These are phyloP conservation scores for Ceratoteleas bidentatus DNA, from an alignment of 1,140 invertebrate genomes.

Conservation along the genomic window DNA sequence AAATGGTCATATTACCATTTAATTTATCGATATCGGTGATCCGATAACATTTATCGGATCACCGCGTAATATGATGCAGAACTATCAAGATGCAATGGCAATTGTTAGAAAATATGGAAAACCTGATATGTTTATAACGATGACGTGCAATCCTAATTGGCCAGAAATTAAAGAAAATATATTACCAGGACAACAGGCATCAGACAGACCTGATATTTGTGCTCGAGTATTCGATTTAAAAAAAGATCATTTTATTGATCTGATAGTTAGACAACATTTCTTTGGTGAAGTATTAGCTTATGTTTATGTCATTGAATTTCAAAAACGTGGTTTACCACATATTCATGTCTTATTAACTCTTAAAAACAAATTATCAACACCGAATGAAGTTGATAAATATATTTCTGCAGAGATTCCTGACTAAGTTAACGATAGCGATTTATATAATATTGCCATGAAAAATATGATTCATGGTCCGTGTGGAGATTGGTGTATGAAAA, in stretches of 20 bases:
- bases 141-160: conserved; percentile 8
- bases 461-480: conserved; percentile 52
- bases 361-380: conserved; percentile 49
- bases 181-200: conserved; percentile 7
- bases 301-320: not conserved
- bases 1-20: too few relatives aligned
- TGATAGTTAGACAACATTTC: too few relatives aligned
- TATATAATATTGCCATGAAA: conserved; percentile 40
- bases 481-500: not conserved
- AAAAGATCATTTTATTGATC: too few relatives aligned
- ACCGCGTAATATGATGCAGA: conserved; percentile 1
- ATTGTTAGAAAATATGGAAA: not conserved
- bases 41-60: too few relatives aligned
- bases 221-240: conserved; percentile 1
- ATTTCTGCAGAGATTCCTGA: conserved; percentile 55
- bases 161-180: conserved; percentile 3
- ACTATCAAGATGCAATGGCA: conserved; percentile 5
- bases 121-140: conserved; percentile 1
- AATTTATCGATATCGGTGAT: too few relatives aligned
- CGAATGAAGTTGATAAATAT: conserved; percentile 38
- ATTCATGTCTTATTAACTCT: conserved; percentile 55
- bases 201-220: conserved; percentile 7
- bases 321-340: conserved; percentile 2
- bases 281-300: conserved; percentile 3
- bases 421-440: conserved; percentile 17